phyloP scores from a whole-genome alignment of 2,113 vertebrate species.

The Solea senegalensis region DNA sequence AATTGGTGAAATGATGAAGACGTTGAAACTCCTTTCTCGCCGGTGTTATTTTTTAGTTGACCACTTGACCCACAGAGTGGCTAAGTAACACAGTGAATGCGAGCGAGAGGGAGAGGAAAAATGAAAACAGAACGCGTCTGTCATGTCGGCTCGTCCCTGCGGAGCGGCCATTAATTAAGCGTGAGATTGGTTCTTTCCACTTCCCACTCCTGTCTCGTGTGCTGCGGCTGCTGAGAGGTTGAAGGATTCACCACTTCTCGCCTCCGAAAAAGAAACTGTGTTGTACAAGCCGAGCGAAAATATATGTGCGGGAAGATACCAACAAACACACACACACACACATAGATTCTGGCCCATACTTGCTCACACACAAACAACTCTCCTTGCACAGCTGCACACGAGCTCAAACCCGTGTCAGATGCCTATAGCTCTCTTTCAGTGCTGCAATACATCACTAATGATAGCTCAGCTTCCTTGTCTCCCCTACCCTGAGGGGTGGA shows the following conservation, averaged over 20 bases:
- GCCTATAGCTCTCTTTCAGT: constrained; percentile 54
- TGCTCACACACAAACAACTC: too few species aligned
- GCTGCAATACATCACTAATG: constrained; percentile 65
- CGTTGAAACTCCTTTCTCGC: background rate
- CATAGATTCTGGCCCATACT: too few species aligned
- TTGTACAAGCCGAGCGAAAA: constrained; percentile 46
- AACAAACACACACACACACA: constrained; percentile 17
- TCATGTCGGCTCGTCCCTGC: constrained; percentile 30
- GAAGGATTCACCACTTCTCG: constrained; percentile 53
- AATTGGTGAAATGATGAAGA: background rate
- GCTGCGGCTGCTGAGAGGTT: constrained; percentile 46
- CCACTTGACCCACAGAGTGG: constrained; percentile 14
- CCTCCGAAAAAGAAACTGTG: constrained; percentile 40
- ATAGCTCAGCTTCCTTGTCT: constrained; percentile 63
- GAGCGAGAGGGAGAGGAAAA: constrained; percentile 23
- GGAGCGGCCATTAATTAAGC: constrained; percentile 76
- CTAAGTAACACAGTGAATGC: constrained; percentile 16
- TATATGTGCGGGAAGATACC: constrained; percentile 37
- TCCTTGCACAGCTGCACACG: constrained; percentile 2
- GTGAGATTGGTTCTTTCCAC: constrained; percentile 67
- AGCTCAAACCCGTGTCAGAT: constrained; percentile 22
- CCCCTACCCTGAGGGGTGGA: constrained; percentile 54
- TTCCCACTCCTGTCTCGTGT: constrained; percentile 44
- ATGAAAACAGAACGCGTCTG: constrained; percentile 38
- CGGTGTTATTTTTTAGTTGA: background rate